These are phyloP conservation scores for Centropristis striata DNA, from an alignment of 2,113 vertebrate genomes.

Conservation along the genomic window DNA sequence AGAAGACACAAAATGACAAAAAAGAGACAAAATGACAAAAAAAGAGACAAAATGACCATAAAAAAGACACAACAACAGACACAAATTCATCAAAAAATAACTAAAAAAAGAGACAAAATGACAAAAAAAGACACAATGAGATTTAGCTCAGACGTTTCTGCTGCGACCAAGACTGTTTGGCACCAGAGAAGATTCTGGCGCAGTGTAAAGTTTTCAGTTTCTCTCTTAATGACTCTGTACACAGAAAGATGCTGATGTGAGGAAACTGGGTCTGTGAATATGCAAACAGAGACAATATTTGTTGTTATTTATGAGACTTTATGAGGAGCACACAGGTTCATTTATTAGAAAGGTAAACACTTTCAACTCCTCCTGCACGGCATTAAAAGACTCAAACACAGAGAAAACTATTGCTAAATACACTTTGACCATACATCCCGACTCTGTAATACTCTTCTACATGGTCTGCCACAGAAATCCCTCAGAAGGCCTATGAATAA, in stretches of 20 bases:
- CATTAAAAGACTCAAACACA: not conserved
- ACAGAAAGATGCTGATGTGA: constrained; percentile 4
- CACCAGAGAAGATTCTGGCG: constrained; percentile 16
- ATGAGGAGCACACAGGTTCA: not conserved
- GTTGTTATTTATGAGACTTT: not conserved
- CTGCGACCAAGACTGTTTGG: constrained; percentile 43
- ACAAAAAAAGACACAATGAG: too few species aligned
- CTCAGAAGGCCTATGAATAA: too few species aligned
- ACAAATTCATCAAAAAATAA: too few species aligned
- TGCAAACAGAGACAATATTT: not conserved
- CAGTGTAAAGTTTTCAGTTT: constrained; percentile 27
- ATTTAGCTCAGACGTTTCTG: constrained; percentile 56
- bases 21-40: too few species aligned
- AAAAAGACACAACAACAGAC: too few species aligned
- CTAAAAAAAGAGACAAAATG: too few species aligned
- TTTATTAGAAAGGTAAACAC: constrained; percentile 2
- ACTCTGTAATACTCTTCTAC: too few species aligned
- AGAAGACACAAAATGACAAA: too few species aligned
- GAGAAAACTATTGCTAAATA: too few species aligned
- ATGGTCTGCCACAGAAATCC: not conserved
- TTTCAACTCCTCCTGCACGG: not conserved
- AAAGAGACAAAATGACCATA: too few species aligned
- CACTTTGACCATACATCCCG: too few species aligned
- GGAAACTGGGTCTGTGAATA: constrained; percentile 15
- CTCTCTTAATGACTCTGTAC: constrained; percentile 6